phyloP scores from a whole-genome alignment of 2,888 invertebrate species.

The Dysmachus trigonus region DNA sequence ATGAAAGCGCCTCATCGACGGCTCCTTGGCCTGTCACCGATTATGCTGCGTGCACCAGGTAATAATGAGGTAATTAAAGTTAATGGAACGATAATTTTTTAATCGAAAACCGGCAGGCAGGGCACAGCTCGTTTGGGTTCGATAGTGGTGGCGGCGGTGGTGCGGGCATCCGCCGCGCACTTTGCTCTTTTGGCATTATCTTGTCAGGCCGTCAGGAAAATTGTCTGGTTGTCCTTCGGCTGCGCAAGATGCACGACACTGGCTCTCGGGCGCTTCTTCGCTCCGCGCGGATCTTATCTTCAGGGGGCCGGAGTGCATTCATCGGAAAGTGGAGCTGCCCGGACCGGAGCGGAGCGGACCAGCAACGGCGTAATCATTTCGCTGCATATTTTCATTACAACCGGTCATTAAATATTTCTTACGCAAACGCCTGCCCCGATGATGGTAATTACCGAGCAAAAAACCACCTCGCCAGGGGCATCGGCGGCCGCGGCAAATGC shows the following conservation, averaged over 20 bases:
- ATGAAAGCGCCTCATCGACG: constrained; percentile 22
- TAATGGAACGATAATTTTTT: constrained; percentile 37
- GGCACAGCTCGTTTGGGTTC: background rate
- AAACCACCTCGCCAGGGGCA: background rate
- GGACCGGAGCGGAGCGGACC: too few relatives aligned
- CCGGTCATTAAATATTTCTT: constrained; percentile 34
- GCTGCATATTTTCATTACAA: constrained; percentile 27
- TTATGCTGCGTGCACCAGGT: constrained; percentile 22
- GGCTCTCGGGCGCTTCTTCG: background rate
- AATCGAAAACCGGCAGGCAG: constrained; percentile 22
- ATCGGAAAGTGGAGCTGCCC: background rate
- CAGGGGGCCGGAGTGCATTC: background rate
- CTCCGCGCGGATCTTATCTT: background rate
- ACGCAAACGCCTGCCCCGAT: constrained; percentile 29
- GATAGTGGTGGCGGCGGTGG: background rate
- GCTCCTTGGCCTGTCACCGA: constrained; percentile 16
- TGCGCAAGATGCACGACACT: background rate
- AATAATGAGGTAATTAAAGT: constrained; percentile 37
- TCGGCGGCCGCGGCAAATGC: background rate
- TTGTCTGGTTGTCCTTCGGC: constrained; percentile 30
- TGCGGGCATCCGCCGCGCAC: background rate
- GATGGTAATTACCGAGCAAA: constrained; percentile 26
- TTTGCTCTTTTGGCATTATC: constrained; percentile 32
- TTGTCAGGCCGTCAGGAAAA: constrained; percentile 18
- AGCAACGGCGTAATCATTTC: constrained; percentile 8